Conservation (phyloP, 2,797 vertebrate genomes). For the Thunnus albacares region DNA sequence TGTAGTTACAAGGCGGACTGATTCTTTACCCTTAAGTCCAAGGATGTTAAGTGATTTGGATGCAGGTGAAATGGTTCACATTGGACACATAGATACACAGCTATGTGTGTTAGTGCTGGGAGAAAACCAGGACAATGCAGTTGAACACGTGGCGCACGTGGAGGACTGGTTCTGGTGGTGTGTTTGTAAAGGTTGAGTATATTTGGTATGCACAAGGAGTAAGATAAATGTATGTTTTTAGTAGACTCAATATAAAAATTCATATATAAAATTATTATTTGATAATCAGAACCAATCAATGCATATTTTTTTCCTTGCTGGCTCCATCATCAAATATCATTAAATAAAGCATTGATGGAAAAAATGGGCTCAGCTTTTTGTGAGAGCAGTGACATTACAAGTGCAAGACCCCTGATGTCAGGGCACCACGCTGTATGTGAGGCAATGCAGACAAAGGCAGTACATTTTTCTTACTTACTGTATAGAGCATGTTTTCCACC, state of each 20-base stretch:
- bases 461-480: not conserved
- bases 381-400: not conserved
- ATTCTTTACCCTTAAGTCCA: not conserved
- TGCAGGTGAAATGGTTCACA: not conserved
- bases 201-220: not conserved
- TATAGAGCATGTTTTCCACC: slow-evolving; percentile 10
- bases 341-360: not conserved
- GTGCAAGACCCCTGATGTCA: not conserved
- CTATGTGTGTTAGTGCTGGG: not conserved
- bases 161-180: not conserved
- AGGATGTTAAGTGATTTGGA: not conserved
- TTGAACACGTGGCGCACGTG: not conserved
- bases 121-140: too few species aligned
- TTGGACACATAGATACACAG: not conserved
- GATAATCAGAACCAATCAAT: not conserved
- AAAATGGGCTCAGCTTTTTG: not conserved
- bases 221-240: not conserved
- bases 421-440: not conserved
- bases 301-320: not conserved
- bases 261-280: not conserved
- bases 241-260: not conserved
- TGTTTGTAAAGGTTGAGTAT: too few species aligned
- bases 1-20: not conserved
- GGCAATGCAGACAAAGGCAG: not conserved
- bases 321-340: not conserved